Base-by-base conservation (phyloP, 2,888 invertebrate species). In the Dorcus parallelipipedus region DNA sequence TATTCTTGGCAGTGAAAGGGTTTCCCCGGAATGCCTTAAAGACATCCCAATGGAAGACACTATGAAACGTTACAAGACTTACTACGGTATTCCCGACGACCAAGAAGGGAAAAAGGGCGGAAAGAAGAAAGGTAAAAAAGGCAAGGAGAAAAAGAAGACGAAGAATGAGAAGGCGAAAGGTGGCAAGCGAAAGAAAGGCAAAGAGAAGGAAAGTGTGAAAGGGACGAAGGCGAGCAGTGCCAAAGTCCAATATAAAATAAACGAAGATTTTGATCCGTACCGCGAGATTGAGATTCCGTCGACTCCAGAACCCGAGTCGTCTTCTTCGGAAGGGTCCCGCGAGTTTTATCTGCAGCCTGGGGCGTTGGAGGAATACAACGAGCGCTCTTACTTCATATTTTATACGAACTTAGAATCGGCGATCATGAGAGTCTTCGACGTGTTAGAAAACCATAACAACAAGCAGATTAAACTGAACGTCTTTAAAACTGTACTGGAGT, bases 331-430 rank as follows among this genome's bases (percentile, higher is more conserved):
- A 54, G 17, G 58, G 55, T 23, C 58, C 56, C n/a, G 47, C 60
- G 41, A 57, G 55, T 10, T 58, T 61, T 20, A 50, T 63, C 50
- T 60, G 62, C n/a, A 56, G 52, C 50, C 49, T 60, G 8, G 17
- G 40, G 33, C 7, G 6, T 10, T 45, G 3, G 48, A 56, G 40
- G 49, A 59, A 52, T 59, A 59, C 45, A 55, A 52, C 9, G 39
- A 38, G 9, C 23, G 33, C 10, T 17, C 56, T 3, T 59, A 59
- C 38, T 38, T 52, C 1, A 49, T 59, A 9, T 59, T 59, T 26
- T 56, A 59, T 43, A 52, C 40, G 9, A 33, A 59, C 40, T 38
- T 59, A n/a, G 17, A 40, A 20, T 49, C 52, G 17, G 56, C 59
- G 6, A 43, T 49, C 9, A 42, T 55, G n/a, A 52, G 52, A 38